A percentile compares a stretch with the other conserved stretches of the same genome.
Evolutionary conservation across 1,140 invertebrate species (phyloP).

Genomic region (Metaphire vulgaris): DNA sequence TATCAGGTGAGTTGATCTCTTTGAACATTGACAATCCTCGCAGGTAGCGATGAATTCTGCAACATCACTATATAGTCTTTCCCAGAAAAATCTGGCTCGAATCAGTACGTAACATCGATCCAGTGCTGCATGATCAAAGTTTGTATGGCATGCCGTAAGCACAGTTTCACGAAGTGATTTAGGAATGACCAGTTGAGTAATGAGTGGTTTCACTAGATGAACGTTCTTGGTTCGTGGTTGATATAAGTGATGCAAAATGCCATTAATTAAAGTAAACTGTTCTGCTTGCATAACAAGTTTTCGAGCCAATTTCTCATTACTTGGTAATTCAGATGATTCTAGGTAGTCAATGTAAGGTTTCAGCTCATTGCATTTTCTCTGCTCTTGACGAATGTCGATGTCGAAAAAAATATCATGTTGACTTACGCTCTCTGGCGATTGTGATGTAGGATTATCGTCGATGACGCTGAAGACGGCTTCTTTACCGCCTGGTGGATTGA

Average conservation of each 20-base stretch:
- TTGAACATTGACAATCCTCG: not conserved
- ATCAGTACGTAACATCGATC: not conserved
- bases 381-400: not conserved
- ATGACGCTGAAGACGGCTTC: no score
- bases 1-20: not conserved
- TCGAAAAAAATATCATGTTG: no score
- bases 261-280: not conserved
- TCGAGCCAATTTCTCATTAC: not conserved
- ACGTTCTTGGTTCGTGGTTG: not conserved
- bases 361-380: not conserved
- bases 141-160: not conserved
- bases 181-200: not conserved
- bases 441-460: not conserved
- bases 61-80: not conserved
- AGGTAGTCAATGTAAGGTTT: not conserved
- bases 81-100: not conserved
- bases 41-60: not conserved
- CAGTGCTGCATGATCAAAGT: not conserved
- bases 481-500: no score
- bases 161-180: not conserved
- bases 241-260: not conserved
- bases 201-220: not conserved
- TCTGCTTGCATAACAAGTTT: not conserved
- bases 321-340: not conserved
- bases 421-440: not conserved